Evolutionary conservation across 2,113 vertebrate genomes (phyloP), one percentile per base, ranked within the genome.

Genomic region (Chunga burmeisteri): DNA sequence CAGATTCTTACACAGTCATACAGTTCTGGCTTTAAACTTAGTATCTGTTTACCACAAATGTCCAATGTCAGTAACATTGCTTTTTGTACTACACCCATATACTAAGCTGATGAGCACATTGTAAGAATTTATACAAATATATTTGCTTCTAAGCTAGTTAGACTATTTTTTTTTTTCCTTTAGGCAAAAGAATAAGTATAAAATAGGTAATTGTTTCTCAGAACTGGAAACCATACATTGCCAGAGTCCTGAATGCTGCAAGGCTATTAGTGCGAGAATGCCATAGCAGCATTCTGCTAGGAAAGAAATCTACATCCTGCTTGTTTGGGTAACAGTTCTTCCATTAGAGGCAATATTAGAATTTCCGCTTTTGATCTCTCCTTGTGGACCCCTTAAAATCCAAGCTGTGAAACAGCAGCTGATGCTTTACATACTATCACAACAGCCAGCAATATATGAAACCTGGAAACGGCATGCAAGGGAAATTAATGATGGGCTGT

Each of bases 361-460:
- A 96, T 94, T 96, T 97, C 94, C 77, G 92, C 96, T 96, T 97
- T 97, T 96, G 93, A 94, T 97, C 82, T 96, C 89, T 98, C 97
- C 96, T 98, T 92, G 88, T 94, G 92, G 96, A 93, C 81, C n/a
- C 50, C 84, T 97, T 97, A 96, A 97, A 97, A 97, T 93, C 93
- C 96, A 96, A 96, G 95, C 97, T 97, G 96, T 97, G 96, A 96
- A 94, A 96, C 87, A 96, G 96, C 97, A 97, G 97, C 97, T 97
- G 96, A 97, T 95, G 87, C 96, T 96, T 97, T 96, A 95, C 86
- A 94, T 94, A 93, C 58, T 63, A 93, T 90, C 96, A 75, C 90
- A 95, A 87, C 90, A 90, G 87, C 97, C 93, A 92, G 92, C 95
- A 95, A 94, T 95, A 96, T 90, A 97, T 21, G 68, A 96, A 96